These are phyloP conservation scores for Astreopora myriophthalma DNA, from an alignment of 64 coral and sea anemone species.

Conservation along the genomic window DNA sequence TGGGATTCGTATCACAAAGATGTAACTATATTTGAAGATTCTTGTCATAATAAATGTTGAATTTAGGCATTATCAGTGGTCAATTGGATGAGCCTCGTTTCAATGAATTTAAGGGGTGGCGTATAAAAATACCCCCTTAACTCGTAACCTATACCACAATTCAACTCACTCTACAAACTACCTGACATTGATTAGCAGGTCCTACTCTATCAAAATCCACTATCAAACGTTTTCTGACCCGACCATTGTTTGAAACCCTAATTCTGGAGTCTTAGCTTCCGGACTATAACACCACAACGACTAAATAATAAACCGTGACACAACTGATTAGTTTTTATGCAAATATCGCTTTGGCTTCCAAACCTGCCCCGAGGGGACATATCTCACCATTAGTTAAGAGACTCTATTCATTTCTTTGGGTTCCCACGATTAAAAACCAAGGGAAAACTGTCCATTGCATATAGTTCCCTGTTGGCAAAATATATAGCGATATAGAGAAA, in stretches of 20 bases:
- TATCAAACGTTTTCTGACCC: not conserved
- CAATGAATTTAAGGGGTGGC: not conserved
- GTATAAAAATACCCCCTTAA: constrained; percentile 29
- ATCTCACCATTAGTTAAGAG: too few species aligned
- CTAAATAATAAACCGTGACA: too few species aligned
- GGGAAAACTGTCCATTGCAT: too few species aligned
- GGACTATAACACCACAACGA: too few species aligned
- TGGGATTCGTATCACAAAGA: not conserved
- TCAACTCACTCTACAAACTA: constrained; percentile 54
- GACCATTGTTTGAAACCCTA: constrained; percentile 33
- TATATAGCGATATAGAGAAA: too few species aligned
- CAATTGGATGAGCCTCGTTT: constrained; percentile 4
- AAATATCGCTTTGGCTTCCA: too few species aligned
- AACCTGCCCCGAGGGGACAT: too few species aligned
- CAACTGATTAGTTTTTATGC: too few species aligned
- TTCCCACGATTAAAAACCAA: too few species aligned
- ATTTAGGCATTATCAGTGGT: not conserved
- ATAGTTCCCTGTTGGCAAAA: too few species aligned
- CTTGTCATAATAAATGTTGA: constrained; percentile 1
- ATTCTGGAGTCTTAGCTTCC: constrained; percentile 3
- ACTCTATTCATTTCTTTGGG: too few species aligned
- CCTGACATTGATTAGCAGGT: constrained; percentile 24
- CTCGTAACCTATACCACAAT: constrained; percentile 44
- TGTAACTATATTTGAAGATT: constrained; percentile 18
- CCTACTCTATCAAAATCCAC: not conserved